Conservation (phyloP, 2,888 invertebrate genomes). For the Autographa pulchrina region DNA sequence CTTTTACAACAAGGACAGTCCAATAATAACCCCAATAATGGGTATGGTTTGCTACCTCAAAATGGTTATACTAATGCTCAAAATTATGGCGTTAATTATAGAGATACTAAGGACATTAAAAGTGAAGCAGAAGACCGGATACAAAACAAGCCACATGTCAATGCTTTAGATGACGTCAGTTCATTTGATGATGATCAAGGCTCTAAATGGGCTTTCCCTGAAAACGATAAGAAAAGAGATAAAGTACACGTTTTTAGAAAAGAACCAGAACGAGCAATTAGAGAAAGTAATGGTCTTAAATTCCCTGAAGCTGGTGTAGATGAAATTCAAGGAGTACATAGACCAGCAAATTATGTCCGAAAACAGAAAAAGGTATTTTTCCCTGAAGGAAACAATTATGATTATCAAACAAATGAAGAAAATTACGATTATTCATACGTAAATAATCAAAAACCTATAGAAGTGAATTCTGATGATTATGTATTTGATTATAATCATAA, state of each 20-base stretch:
- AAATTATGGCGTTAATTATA: constrained; percentile 65
- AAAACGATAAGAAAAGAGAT: constrained; percentile 42
- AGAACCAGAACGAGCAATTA: constrained; percentile 28
- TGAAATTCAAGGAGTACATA: constrained; percentile 16
- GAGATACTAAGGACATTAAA: constrained; percentile 58
- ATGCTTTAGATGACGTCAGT: constrained; percentile 24
- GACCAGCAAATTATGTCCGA: constrained; percentile 48
- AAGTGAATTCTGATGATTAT: constrained; percentile 61
- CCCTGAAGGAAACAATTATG: constrained; percentile 37
- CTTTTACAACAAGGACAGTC: constrained; percentile 47
- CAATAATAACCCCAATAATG: constrained; percentile 45
- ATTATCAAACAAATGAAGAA: constrained; percentile 21
- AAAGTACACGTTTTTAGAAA: constrained; percentile 31
- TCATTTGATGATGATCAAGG: constrained; percentile 21
- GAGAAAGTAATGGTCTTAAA: constrained; percentile 60
- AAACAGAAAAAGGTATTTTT: constrained; percentile 61
- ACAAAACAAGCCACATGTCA: constrained; percentile 71
- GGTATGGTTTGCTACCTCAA: constrained; percentile 46
- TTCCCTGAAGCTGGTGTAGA: constrained; percentile 64
- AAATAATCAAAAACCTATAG: constrained; percentile 41
- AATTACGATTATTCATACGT: not conserved
- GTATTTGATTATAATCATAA: constrained; percentile 64
- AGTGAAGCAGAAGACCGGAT: constrained; percentile 75
- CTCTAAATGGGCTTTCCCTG: constrained; percentile 76
- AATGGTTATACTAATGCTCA: constrained; percentile 46